These are phyloP conservation scores for Phymastichus coffea DNA, from an alignment of 1,140 invertebrate species.

Conservation along the genomic window DNA sequence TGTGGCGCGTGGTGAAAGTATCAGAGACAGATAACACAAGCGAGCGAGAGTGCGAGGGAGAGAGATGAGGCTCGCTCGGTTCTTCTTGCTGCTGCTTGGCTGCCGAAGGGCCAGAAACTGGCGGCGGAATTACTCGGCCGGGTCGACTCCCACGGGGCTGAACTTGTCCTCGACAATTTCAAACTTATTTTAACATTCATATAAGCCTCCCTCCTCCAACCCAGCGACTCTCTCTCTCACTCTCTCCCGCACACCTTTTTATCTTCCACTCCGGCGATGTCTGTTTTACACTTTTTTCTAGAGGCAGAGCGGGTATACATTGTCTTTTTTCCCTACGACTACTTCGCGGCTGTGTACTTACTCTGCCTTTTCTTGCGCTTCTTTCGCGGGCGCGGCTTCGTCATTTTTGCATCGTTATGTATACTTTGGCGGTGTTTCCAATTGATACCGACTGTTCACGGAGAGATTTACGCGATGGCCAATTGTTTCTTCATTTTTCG, in stretches of 20 bases:
- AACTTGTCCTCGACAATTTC: slow-evolving; percentile 59
- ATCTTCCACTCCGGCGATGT: slow-evolving; percentile 23
- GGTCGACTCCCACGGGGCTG: slow-evolving; percentile 47
- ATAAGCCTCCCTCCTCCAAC: slow-evolving; percentile 47
- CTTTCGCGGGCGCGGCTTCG: not conserved
- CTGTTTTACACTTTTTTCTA: slow-evolving; percentile 28
- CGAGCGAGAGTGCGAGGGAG: not conserved
- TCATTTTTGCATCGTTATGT: too few species aligned
- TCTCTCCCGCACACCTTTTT: slow-evolving; percentile 14
- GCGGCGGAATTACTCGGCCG: slow-evolving; percentile 54
- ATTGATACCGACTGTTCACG: too few species aligned
- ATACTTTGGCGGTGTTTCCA: too few species aligned
- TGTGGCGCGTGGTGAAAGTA: not conserved
- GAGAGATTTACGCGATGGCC: too few species aligned
- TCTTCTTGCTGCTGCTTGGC: too few species aligned
- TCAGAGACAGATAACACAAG: slow-evolving; percentile 8
- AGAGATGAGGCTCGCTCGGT: not conserved
- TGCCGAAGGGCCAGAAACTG: slow-evolving; percentile 51
- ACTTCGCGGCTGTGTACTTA: too few species aligned
- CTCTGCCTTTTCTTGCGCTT: too few species aligned
- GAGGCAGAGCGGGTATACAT: too few species aligned
- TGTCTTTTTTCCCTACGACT: too few species aligned
- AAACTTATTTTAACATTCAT: slow-evolving; percentile 60
- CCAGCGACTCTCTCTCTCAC: not conserved
- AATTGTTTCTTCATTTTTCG: too few species aligned